These are phyloP conservation scores for Loriculus beryllinus DNA, from an alignment of 2,797 vertebrate genomes.

Conservation along the genomic window DNA sequence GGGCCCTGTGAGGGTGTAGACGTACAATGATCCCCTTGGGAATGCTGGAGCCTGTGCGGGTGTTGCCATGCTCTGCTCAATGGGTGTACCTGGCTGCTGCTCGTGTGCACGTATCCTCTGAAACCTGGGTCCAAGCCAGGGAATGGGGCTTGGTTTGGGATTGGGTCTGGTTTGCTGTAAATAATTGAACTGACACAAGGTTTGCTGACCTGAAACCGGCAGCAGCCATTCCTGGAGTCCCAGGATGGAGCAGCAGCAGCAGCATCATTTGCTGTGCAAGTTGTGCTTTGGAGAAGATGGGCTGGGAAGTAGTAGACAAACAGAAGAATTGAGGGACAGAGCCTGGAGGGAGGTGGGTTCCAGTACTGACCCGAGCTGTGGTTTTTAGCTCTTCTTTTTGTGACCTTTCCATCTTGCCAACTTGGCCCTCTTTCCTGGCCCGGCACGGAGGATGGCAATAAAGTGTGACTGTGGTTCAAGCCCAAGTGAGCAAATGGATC, in stretches of 20 bases:
- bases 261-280: not conserved
- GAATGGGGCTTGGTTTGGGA: not conserved
- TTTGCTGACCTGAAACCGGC: not conserved
- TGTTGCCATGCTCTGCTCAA: not conserved
- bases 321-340: not conserved
- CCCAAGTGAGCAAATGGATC: not conserved
- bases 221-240: not conserved
- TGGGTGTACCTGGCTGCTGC: constrained; percentile 7
- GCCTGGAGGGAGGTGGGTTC: not conserved
- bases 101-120: not conserved
- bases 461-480: not conserved
- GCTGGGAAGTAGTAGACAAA: not conserved
- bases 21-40: not conserved
- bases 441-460: not conserved
- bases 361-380: not conserved
- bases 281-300: not conserved
- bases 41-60: not conserved
- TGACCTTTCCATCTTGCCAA: not conserved
- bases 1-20: not conserved
- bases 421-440: not conserved
- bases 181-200: not conserved
- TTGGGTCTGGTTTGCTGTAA: not conserved
- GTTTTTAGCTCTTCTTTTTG: not conserved
- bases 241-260: not conserved
- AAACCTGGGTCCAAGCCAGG: not conserved